phyloP scores from a whole-genome alignment of 92 coral and sea anemone species.

The Plumapathes pennacea region DNA sequence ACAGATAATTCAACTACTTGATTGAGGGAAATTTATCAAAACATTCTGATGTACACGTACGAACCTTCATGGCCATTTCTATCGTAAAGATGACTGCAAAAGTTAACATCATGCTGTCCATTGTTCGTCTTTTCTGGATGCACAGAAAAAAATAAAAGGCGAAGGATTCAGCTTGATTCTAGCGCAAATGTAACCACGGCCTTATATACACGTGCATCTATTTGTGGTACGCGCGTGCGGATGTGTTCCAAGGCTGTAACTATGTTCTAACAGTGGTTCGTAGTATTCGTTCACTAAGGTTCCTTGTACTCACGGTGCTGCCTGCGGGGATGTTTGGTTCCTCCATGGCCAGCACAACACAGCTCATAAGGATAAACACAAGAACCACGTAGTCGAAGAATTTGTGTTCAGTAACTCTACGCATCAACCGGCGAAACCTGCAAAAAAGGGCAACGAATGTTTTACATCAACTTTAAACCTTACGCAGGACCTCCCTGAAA shows the following conservation, averaged over 20 bases:
- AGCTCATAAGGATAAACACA: conserved; percentile 81
- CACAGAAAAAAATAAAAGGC: neutral
- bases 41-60: neutral
- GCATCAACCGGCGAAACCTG: conserved; percentile 71
- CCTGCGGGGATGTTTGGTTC: conserved; percentile 57
- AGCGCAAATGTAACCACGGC: neutral
- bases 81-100: conserved; percentile 84
- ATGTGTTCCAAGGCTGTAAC: too few relatives aligned
- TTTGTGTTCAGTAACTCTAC: conserved; percentile 58
- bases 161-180: neutral
- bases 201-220: too few relatives aligned
- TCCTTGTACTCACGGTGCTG: conserved; percentile 14
- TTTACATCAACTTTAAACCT: too few relatives aligned
- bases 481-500: too few relatives aligned
- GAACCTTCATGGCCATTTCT: conserved; percentile 92
- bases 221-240: too few relatives aligned
- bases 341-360: conserved; percentile 83
- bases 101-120: conserved; percentile 68
- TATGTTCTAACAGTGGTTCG: too few relatives aligned
- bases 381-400: conserved; percentile 86
- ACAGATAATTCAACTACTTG: too few relatives aligned
- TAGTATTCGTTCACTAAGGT: too few relatives aligned
- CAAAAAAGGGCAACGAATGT: neutral
- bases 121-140: conserved; percentile 60
- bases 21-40: neutral